Conservation (phyloP, 2,888 invertebrate genomes). For the Choristoneura rosaceana region DNA sequence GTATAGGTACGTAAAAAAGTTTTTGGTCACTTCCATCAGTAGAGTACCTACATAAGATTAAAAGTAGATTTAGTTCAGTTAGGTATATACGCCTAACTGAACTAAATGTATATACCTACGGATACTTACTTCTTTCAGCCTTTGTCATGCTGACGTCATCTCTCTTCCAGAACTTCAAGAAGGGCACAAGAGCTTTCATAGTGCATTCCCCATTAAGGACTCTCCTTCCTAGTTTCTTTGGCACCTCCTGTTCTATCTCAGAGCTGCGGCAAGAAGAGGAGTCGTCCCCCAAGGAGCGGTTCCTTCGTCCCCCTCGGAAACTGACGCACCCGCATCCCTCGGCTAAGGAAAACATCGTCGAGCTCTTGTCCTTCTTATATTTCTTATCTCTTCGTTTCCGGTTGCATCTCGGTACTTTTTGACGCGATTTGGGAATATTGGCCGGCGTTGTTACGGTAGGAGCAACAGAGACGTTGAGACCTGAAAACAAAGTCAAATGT, state of each 20-base stretch:
- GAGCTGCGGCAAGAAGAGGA: conserved; percentile 81
- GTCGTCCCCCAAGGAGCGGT: conserved; percentile 75
- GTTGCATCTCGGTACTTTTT: conserved; percentile 76
- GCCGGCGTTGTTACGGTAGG: conserved; percentile 44
- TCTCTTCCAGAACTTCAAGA: conserved; percentile 88
- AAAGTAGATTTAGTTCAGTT: too few relatives aligned
- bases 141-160: conserved; percentile 91
- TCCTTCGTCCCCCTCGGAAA: conserved; percentile 71
- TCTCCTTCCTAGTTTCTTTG: conserved; percentile 70
- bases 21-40: too few relatives aligned
- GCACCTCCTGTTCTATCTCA: conserved; percentile 80
- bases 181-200: conserved; percentile 85
- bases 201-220: conserved; percentile 77
- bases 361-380: conserved; percentile 76
- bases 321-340: conserved; percentile 82
- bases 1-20: too few relatives aligned
- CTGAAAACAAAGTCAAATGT: conserved; percentile 47
- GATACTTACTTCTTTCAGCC: conserved; percentile 90
- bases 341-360: conserved; percentile 80
- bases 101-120: background rate
- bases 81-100: too few relatives aligned
- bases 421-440: conserved; percentile 77
- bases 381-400: conserved; percentile 82
- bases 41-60: too few relatives aligned
- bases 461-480: conserved; percentile 40